Conservation (phyloP, 1,140 invertebrate genomes). For the Drosophila arawakana region DNA sequence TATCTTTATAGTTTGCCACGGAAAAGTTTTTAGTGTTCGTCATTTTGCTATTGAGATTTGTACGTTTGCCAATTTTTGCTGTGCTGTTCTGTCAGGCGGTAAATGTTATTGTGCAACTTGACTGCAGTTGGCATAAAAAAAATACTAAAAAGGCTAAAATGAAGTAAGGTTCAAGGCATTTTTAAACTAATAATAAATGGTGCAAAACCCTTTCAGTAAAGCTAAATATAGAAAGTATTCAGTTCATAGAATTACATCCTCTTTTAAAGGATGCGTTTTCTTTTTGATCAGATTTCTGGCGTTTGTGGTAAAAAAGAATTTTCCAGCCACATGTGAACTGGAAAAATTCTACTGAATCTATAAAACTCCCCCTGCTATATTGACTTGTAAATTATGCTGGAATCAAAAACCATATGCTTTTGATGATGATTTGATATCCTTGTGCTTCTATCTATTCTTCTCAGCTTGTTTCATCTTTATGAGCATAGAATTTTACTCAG, state of each 20-base stretch:
- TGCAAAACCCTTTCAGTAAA: too few species aligned
- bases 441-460: background rate
- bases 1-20: constrained; percentile 11
- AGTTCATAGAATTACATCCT: too few species aligned
- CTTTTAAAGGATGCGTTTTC: too few species aligned
- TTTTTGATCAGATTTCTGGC: too few species aligned
- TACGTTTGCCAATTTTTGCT: constrained; percentile 36
- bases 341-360: too few species aligned
- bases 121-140: constrained; percentile 11
- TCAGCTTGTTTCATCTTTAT: background rate
- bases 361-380: too few species aligned
- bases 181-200: background rate
- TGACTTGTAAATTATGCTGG: too few species aligned
- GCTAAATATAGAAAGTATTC: too few species aligned
- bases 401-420: background rate
- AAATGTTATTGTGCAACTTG: constrained; percentile 72
- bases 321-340: too few species aligned
- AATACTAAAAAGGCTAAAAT: background rate
- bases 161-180: background rate
- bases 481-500: background rate
- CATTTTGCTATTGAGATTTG: constrained; percentile 44
- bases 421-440: constrained; percentile 1
- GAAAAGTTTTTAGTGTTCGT: constrained; percentile 57
- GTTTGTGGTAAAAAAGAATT: too few species aligned
- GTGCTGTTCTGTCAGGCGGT: constrained; percentile 8